Evolutionary conservation across 2,888 invertebrate species (phyloP).

Genomic region (Pediacus dermestoides): DNA sequence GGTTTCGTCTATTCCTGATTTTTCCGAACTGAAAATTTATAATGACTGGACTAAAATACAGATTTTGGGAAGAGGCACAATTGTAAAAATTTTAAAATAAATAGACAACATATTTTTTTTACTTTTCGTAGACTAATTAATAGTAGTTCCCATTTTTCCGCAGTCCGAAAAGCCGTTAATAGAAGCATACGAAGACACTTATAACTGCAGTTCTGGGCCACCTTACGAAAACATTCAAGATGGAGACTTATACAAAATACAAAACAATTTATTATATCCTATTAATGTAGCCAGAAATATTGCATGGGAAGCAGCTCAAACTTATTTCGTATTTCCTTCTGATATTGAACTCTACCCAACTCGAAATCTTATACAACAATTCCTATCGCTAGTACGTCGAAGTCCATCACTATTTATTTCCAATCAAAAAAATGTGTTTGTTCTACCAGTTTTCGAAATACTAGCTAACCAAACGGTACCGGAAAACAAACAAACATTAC

Average conservation of each 20-base stretch:
- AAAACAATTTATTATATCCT: constrained; percentile 35
- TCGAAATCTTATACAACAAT: constrained; percentile 32
- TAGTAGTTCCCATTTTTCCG: constrained; percentile 18
- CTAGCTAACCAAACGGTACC: constrained; percentile 27
- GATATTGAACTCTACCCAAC: constrained; percentile 42
- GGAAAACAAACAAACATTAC: constrained; percentile 32
- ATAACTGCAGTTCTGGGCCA: constrained; percentile 66
- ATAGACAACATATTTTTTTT: no score
- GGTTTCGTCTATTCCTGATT: no score
- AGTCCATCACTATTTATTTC: constrained; percentile 22
- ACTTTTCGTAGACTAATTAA: no score
- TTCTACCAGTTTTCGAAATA: constrained; percentile 38
- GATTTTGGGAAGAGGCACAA: no score
- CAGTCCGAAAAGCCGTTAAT: constrained; percentile 22
- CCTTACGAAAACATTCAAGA: constrained; percentile 65
- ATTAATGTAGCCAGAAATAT: constrained; percentile 41
- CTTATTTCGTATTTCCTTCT: constrained; percentile 39
- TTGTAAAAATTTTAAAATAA: no score
- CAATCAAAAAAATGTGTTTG: constrained; percentile 32
- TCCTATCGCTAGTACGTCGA: constrained; percentile 29
- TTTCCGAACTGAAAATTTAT: no score
- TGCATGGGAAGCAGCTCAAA: constrained; percentile 36
- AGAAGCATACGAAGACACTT: constrained; percentile 44
- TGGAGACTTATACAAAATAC: constrained; percentile 48
- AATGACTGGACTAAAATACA: no score